Evolutionary conservation across 2,888 invertebrate species (phyloP), one percentile per base, ranked within the genome.

Genomic region (Drosophila nr. perissopoda): DNA sequence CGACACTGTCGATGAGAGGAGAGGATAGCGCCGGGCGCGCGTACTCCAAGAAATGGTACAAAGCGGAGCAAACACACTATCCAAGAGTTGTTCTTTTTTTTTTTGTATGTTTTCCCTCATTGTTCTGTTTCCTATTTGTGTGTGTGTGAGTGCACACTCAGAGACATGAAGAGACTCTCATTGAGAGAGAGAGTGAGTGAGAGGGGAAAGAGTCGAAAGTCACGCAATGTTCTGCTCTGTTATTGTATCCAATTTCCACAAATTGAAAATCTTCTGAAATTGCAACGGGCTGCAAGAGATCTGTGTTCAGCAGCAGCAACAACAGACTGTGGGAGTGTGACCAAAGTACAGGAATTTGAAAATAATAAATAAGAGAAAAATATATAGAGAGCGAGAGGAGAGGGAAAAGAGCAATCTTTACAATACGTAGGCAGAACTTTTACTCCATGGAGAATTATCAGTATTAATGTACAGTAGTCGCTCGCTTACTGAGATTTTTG

Each of bases 191-290:
- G 68, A 74, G 70, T 54, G 66, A 36, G 52, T 65, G 64, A 81
- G 74, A 60, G 36, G 52, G 56, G 48, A 53, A 72, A 79, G 76
- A 81, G 76, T 63, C 69, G 16, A 67, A 66, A 63, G 56, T 49
- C 60, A 53, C 62, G 64, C 59, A 64, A 46, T 33, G 21, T 46
- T 21, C 16, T 46, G 67, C 76, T 83, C 81, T 83, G 71, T 74
- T 79, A 69, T 89, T 87, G 75, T 87, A 81, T 84, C 74, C 85
- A 59, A 76, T 83, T 83, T 81, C 74, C 57, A 59, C 57, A 68
- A 74, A 51, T 36, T 36, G 33, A 79, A 56, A 70, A 64, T 70
- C 53, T 62, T 76, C 51, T 58, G 31, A 66, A 63, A 54, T 38
- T 72, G 66, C 63, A 79, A 48, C 40, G 49, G 49, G 33, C 31